Percentiles rank a stretch among this genome's conserved stretches.
Conservation (phyloP, 1,140 invertebrate species). For the Apis cerana region DNA sequence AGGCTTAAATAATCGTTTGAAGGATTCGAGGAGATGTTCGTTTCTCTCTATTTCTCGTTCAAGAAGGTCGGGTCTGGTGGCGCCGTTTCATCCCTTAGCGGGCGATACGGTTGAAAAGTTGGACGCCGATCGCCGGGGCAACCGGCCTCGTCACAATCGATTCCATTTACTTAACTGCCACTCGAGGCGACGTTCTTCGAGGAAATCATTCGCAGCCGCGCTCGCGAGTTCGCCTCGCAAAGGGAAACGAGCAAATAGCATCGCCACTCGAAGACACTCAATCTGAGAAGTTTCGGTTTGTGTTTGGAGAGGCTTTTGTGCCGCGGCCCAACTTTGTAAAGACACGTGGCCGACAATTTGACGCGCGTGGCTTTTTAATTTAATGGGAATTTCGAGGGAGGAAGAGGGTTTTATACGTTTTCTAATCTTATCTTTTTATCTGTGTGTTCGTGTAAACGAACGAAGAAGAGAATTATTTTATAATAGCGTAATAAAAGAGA, state of each 20-base stretch:
- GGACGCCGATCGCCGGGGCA: slow-evolving; percentile 47
- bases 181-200: slow-evolving; percentile 28
- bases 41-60: background rate
- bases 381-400: background rate
- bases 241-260: background rate
- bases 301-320: background rate
- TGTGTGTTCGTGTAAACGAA: background rate
- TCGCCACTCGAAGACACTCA: background rate
- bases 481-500: no score
- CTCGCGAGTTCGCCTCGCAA: background rate
- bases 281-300: background rate
- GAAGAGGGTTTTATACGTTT: no score
- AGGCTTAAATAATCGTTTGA: slow-evolving; percentile 8
- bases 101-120: slow-evolving; percentile 50
- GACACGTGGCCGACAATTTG: background rate
- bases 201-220: slow-evolving; percentile 30
- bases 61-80: background rate
- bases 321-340: no score
- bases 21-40: slow-evolving; percentile 1
- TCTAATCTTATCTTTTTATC: no score
- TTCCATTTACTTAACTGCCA: slow-evolving; percentile 65
- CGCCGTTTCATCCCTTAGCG: slow-evolving; percentile 44
- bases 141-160: slow-evolving; percentile 46
- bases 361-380: background rate
- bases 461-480: background rate